phyloP scores from a whole-genome alignment of 2,888 invertebrate genomes.

The Zygogramma bicolorata region DNA sequence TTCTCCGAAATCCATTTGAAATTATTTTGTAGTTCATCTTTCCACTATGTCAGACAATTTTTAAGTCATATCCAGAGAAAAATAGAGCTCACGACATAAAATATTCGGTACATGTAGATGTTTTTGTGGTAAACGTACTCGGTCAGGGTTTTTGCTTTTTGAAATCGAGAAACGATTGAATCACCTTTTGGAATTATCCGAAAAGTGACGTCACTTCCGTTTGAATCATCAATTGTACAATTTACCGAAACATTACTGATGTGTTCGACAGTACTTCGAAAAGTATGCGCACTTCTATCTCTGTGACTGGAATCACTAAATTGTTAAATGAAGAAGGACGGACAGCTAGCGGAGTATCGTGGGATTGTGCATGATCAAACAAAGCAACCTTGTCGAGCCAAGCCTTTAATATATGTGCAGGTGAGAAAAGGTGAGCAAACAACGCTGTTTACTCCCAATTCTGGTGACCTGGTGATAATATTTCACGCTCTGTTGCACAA shows the following conservation, averaged over 20 bases:
- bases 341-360: slow-evolving; percentile 42
- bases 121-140: too few relatives aligned
- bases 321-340: background rate
- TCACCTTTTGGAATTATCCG: background rate
- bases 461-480: background rate
- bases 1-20: too few relatives aligned
- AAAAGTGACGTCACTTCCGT: background rate
- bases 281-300: background rate
- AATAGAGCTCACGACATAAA: too few relatives aligned
- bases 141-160: background rate
- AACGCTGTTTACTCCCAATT: background rate
- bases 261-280: background rate
- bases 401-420: slow-evolving; percentile 55
- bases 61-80: too few relatives aligned
- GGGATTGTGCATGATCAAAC: slow-evolving; percentile 57
- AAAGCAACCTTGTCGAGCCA: slow-evolving; percentile 52
- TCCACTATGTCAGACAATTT: too few relatives aligned
- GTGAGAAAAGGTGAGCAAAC: slow-evolving; percentile 57
- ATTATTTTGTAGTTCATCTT: too few relatives aligned
- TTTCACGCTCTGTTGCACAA: background rate
- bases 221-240: background rate
- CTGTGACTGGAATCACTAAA: background rate
- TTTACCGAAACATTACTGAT: background rate
- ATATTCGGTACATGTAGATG: background rate
- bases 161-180: too few relatives aligned